phyloP scores from a whole-genome alignment of 2,888 invertebrate species.

The Pandemis corylana region DNA sequence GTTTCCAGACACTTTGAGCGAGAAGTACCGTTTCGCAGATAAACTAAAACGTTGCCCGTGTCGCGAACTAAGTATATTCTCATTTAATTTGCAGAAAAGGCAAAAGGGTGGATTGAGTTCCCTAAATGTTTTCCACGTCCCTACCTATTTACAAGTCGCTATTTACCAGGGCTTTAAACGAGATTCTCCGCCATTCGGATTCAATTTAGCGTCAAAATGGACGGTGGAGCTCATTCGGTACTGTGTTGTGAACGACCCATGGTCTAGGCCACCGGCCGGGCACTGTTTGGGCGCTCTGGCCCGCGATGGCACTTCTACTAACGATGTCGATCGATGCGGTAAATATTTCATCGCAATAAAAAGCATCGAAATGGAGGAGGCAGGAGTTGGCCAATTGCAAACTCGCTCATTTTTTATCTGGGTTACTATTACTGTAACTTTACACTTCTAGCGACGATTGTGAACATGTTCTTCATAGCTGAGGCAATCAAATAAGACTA shows the following conservation, averaged over 20 bases:
- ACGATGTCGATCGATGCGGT: neutral
- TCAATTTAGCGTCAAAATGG: constrained; percentile 80
- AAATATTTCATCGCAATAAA: constrained; percentile 18
- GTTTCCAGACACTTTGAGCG: constrained; percentile 36
- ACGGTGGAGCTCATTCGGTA: constrained; percentile 70
- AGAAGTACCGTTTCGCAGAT: constrained; percentile 44
- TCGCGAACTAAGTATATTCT: constrained; percentile 57
- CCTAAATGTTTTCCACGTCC: constrained; percentile 73
- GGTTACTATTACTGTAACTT: neutral
- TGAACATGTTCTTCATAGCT: too few relatives aligned
- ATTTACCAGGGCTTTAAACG: constrained; percentile 71
- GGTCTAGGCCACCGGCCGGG: neutral
- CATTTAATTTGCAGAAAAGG: constrained; percentile 78
- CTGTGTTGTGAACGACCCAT: constrained; percentile 32
- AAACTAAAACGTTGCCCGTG: constrained; percentile 48
- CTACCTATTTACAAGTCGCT: constrained; percentile 77
- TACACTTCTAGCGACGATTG: neutral
- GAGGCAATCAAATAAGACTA: too few relatives aligned
- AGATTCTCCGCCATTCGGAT: constrained; percentile 72
- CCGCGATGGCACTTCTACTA: constrained; percentile 3
- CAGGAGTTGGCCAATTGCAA: constrained; percentile 3
- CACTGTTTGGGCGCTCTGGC: neutral
- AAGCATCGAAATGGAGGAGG: neutral
- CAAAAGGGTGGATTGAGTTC: constrained; percentile 72
- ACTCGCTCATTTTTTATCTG: neutral